A percentile compares a stretch with the other conserved stretches of the same genome.
These are phyloP conservation scores for Cariama cristata DNA, from an alignment of 2,113 vertebrate genomes.

Conservation along the genomic window DNA sequence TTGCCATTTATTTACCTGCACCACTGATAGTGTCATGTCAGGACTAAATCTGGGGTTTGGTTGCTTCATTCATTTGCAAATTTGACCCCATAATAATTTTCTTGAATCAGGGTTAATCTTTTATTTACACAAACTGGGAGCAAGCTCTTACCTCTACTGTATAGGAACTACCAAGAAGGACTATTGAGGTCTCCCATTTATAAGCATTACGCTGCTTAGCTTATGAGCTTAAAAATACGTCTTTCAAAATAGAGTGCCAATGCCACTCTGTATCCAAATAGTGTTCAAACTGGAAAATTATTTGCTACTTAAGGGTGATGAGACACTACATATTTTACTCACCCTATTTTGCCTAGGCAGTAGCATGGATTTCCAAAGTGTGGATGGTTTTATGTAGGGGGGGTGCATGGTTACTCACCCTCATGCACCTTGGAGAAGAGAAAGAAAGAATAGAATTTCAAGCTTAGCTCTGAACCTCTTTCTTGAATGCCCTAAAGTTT, in stretches of 20 bases:
- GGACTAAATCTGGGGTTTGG: not conserved
- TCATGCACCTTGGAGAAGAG: not conserved
- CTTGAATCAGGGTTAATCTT: not conserved
- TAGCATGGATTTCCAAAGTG: not conserved
- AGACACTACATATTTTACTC: conserved; percentile 17
- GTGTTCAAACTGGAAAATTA: not conserved
- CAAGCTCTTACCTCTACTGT: not conserved
- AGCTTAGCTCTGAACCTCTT: not conserved
- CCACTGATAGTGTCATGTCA: not conserved
- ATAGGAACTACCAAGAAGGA: not conserved
- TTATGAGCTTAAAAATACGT: not conserved
- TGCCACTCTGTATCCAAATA: not conserved
- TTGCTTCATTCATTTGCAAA: not conserved
- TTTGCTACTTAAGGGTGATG: not conserved
- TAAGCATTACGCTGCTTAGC: not conserved
- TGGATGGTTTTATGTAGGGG: not conserved
- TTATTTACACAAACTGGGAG: not conserved
- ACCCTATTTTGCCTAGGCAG: not conserved
- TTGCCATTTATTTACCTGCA: not conserved
- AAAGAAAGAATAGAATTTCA: not conserved
- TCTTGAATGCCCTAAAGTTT: not conserved
- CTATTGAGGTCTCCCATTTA: not conserved
- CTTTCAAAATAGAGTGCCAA: not conserved
- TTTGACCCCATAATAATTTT: not conserved
- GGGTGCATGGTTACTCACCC: not conserved